Evolutionary conservation across 2,797 vertebrate species (phyloP).

Genomic region (Pseudomugil gertrudae): DNA sequence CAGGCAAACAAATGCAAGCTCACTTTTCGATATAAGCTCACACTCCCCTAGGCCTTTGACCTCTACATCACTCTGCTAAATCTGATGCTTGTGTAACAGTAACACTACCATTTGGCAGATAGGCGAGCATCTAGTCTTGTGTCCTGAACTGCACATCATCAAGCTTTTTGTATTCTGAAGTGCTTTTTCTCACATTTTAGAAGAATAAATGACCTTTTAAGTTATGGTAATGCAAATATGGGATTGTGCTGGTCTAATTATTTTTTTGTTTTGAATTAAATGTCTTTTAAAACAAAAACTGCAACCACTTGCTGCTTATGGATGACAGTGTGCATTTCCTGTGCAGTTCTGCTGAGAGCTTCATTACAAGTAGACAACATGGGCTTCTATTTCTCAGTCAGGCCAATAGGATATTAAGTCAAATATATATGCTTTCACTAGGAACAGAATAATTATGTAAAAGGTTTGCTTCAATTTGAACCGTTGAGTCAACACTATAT

Average conservation of each 20-base stretch:
- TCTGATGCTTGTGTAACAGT: conserved; percentile 66
- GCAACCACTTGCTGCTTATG: background rate
- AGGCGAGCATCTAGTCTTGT: conserved; percentile 19
- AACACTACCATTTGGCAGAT: conserved; percentile 67
- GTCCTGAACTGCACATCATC: conserved; percentile 16
- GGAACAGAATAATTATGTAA: background rate
- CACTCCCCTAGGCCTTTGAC: conserved; percentile 48
- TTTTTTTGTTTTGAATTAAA: conserved; percentile 4
- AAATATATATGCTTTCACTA: background rate
- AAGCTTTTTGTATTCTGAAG: conserved; percentile 5
- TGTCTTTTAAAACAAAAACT: background rate
- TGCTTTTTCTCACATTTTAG: background rate
- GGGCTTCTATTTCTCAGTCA: background rate
- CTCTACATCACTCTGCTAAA: conserved; percentile 54
- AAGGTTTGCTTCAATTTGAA: background rate
- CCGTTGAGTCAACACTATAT: background rate
- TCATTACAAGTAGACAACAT: background rate
- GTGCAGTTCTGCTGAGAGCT: background rate
- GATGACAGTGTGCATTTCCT: background rate
- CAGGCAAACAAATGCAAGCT: conserved; percentile 20
- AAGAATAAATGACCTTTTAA: background rate
- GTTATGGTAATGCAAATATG: background rate
- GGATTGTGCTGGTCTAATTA: accelerated
- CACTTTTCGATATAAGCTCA: conserved; percentile 41
- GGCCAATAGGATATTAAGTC: background rate